These are phyloP conservation scores for Tiliacea citrago DNA, from an alignment of 2,888 invertebrate species.

Conservation along the genomic window DNA sequence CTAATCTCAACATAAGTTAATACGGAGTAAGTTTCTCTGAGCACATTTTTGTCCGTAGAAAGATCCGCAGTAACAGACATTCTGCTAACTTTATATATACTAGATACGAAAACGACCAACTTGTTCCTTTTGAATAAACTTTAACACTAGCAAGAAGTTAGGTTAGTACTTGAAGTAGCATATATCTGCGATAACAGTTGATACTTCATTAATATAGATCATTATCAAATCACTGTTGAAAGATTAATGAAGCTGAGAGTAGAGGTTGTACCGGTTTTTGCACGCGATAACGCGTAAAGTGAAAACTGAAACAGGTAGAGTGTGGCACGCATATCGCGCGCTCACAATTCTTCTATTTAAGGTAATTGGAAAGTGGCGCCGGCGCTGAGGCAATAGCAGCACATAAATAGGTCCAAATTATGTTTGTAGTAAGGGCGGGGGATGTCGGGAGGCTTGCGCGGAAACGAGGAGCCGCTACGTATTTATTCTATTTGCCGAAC, in stretches of 20 bases:
- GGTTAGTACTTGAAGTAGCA: conserved; percentile 61
- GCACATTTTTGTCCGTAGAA: conserved; percentile 6
- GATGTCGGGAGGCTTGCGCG: conserved; percentile 73
- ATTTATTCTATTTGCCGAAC: conserved; percentile 90
- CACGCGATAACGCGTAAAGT: conserved; percentile 70
- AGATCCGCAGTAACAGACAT: conserved; percentile 5
- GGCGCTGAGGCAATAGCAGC: conserved; percentile 69
- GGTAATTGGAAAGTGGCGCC: conserved; percentile 71
- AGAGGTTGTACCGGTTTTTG: conserved; percentile 72
- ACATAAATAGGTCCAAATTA: conserved; percentile 87
- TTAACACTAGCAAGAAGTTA: conserved; percentile 17
- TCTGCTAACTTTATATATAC: background rate
- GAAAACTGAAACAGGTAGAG: conserved; percentile 62
- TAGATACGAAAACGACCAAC: background rate
- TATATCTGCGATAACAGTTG: conserved; percentile 68
- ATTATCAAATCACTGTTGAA: conserved; percentile 75
- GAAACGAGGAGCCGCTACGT: conserved; percentile 79
- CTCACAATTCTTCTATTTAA: conserved; percentile 69
- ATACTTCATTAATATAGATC: conserved; percentile 74
- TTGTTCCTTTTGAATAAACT: conserved; percentile 6
- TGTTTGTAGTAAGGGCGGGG: conserved; percentile 82
- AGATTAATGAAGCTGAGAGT: conserved; percentile 73
- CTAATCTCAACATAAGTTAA: conserved; percentile 61
- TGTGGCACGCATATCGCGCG: conserved; percentile 66
- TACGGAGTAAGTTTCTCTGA: conserved; percentile 15